A percentile compares a stretch with the other conserved stretches of the same genome.
Evolutionary conservation across 2,888 invertebrate genomes (phyloP).

Genomic region (Nemotelus pantherinus): DNA sequence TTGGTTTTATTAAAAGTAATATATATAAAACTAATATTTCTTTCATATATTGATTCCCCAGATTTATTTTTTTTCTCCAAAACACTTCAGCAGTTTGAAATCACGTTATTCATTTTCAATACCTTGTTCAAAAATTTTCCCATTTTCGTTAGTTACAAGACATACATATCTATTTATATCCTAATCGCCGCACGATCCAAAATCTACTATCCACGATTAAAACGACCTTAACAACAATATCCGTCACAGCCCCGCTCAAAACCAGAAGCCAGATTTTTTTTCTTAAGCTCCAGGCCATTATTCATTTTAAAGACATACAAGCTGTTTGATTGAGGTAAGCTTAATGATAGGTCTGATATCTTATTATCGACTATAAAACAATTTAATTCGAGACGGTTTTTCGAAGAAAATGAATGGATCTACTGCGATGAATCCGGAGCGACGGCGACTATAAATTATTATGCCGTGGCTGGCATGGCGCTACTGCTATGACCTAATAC

Average conservation of each 20-base stretch:
- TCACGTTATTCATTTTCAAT: no score
- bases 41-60: no score
- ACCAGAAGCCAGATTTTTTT: conserved; percentile 42
- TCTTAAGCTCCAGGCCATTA: conserved; percentile 43
- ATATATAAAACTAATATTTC: no score
- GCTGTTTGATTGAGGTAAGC: conserved; percentile 29
- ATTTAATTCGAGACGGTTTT: conserved; percentile 38
- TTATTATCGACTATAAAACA: conserved; percentile 49
- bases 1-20: no score
- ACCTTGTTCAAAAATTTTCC: no score
- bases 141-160: no score
- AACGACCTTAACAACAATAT: neutral
- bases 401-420: conserved; percentile 35
- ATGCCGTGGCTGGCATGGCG: conserved; percentile 14
- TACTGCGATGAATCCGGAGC: conserved; percentile 1
- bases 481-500: conserved; percentile 22
- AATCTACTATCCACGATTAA: neutral
- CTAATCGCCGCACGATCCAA: neutral
- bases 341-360: conserved; percentile 48
- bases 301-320: conserved; percentile 41
- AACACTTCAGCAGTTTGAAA: no score
- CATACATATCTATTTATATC: no score
- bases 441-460: conserved; percentile 41
- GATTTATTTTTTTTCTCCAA: no score
- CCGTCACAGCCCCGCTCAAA: conserved; percentile 27